Evolutionary conservation across 92 coral and sea anemone species (phyloP).

Genomic region (Actinostola sp.): DNA sequence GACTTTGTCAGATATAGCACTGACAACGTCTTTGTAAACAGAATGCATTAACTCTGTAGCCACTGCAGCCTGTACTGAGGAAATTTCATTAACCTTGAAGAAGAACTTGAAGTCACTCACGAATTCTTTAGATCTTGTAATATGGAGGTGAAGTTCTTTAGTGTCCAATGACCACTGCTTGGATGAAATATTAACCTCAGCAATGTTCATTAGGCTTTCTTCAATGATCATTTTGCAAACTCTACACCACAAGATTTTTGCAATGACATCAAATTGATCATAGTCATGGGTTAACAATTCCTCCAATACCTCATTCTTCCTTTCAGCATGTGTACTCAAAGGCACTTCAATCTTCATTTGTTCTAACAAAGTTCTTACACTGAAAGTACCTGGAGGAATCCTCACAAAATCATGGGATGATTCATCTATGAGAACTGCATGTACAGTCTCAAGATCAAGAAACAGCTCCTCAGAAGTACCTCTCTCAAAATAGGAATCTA

Average conservation of each 20-base stretch:
- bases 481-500: conserved; percentile 22
- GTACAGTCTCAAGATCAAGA: conserved; percentile 48
- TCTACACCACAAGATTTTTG: conserved; percentile 46
- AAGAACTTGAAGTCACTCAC: conserved; percentile 13
- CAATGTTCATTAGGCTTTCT: conserved; percentile 12
- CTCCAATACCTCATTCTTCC: conserved; percentile 18
- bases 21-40: conserved; percentile 13
- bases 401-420: conserved; percentile 19
- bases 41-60: neutral
- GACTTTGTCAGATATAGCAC: conserved; percentile 14
- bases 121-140: conserved; percentile 36
- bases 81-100: conserved; percentile 5
- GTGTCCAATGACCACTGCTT: conserved; percentile 39
- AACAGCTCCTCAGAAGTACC: conserved; percentile 24
- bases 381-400: conserved; percentile 35
- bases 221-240: conserved; percentile 43
- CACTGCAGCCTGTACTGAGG: conserved; percentile 22
- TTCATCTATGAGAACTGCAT: conserved; percentile 31
- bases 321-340: conserved; percentile 14
- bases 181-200: conserved; percentile 21
- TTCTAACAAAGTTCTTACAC: neutral
- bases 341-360: too few species aligned
- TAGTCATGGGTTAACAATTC: neutral
- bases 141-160: conserved; percentile 36
- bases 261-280: conserved; percentile 17